These are phyloP conservation scores for Camponotus vicinus DNA, from an alignment of 1,140 invertebrate genomes.

Conservation along the genomic window DNA sequence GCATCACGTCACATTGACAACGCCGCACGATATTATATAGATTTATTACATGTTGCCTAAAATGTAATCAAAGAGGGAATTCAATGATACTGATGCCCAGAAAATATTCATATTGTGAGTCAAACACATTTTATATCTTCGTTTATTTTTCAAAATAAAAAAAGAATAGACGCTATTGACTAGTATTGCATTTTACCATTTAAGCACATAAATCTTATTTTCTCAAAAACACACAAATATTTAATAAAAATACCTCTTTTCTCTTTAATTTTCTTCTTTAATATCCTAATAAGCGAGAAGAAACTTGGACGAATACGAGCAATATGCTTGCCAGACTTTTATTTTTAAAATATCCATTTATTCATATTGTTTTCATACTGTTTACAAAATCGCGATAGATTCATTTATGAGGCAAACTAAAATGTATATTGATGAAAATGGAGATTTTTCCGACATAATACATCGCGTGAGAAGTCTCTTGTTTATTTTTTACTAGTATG, in stretches of 20 bases:
- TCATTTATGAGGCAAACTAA: not conserved
- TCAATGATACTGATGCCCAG: conserved; percentile 1
- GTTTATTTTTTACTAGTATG: not conserved
- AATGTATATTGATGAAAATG: not conserved
- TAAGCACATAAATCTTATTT: not conserved
- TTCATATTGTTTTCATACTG: not conserved
- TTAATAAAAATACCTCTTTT: not conserved
- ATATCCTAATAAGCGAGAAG: not conserved
- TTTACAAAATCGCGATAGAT: not conserved
- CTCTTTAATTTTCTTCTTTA: not conserved
- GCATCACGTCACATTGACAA: conserved; percentile 25
- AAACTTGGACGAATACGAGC: not conserved
- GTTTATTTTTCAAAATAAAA: not conserved
- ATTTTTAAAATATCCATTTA: not conserved
- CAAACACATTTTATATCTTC: not conserved
- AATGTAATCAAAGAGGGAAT: conserved; percentile 13
- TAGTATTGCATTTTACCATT: not conserved
- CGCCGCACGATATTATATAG: not conserved
- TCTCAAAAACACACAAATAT: not conserved
- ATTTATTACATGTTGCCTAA: conserved; percentile 12
- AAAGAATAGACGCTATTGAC: not conserved
- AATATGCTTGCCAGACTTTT: not conserved
- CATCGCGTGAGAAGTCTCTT: not conserved
- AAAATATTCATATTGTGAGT: not conserved
- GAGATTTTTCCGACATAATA: not conserved